Conservation (phyloP, 2,888 invertebrate genomes). For the Molorchus minor region DNA sequence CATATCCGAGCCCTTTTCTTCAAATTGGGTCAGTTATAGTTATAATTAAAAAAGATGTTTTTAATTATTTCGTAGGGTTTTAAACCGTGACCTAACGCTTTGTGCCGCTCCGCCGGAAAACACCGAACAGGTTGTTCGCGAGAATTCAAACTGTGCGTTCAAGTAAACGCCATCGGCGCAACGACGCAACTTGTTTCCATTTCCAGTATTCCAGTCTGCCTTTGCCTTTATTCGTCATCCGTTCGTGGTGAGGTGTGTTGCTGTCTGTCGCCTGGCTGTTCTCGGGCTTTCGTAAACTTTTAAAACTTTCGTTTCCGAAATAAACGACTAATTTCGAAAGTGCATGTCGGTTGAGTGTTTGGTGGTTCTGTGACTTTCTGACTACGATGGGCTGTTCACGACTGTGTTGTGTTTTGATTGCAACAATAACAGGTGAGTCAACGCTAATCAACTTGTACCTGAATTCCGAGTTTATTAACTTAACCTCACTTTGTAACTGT, state of each 20-base stretch:
- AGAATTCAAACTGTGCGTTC: constrained; percentile 25
- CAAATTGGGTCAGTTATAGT: too few species aligned
- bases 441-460: constrained; percentile 32
- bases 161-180: constrained; percentile 23
- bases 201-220: constrained; percentile 31
- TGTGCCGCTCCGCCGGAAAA: constrained; percentile 18
- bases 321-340: constrained; percentile 16
- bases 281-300: constrained; percentile 42
- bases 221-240: too few species aligned
- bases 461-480: constrained; percentile 6
- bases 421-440: constrained; percentile 44
- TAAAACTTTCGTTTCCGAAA: constrained; percentile 33
- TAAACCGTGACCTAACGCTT: background rate
- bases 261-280: background rate
- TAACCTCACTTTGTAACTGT: constrained; percentile 21
- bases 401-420: constrained; percentile 37
- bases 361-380: constrained; percentile 36
- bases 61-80: too few species aligned
- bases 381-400: constrained; percentile 32
- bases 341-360: constrained; percentile 29
- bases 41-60: too few species aligned
- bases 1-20: too few species aligned
- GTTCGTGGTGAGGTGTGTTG: constrained; percentile 25
- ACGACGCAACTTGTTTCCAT: constrained; percentile 29
- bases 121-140: constrained; percentile 40